These are phyloP conservation scores for Drosophila ustulata DNA, from an alignment of 2,888 invertebrate genomes.

Conservation along the genomic window DNA sequence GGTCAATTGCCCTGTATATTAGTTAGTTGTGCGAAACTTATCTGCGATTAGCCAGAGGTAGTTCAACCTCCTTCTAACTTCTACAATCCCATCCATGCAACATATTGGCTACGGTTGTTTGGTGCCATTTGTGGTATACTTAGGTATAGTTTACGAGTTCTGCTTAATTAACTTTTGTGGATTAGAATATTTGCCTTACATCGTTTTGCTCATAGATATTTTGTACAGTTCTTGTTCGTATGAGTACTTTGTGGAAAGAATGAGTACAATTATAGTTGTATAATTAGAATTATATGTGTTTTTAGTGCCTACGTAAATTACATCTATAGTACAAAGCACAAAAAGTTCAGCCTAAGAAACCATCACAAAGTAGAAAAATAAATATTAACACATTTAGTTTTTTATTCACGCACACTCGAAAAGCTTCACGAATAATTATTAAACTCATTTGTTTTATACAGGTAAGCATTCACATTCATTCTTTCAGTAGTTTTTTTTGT, in stretches of 20 bases:
- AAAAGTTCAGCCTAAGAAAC: conserved; percentile 79
- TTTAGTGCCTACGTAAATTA: conserved; percentile 64
- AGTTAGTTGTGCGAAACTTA: conserved; percentile 43
- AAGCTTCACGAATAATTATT: conserved; percentile 28
- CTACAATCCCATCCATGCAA: conserved; percentile 15
- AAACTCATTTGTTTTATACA: conserved; percentile 36
- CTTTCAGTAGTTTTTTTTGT: background rate
- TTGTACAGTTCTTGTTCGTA: conserved; percentile 67
- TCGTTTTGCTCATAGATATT: conserved; percentile 49
- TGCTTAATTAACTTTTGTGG: conserved; percentile 40
- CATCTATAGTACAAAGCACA: conserved; percentile 70
- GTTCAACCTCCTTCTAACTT: conserved; percentile 5
- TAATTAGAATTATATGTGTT: conserved; percentile 38
- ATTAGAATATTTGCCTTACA: conserved; percentile 78
- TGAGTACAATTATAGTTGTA: conserved; percentile 18
- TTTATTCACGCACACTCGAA: conserved; percentile 35
- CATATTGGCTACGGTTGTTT: conserved; percentile 5
- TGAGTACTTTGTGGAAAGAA: conserved; percentile 28
- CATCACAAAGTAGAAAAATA: conserved; percentile 82
- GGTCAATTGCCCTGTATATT: conserved; percentile 73
- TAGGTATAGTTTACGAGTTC: conserved; percentile 36
- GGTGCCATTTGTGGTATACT: conserved; percentile 49
- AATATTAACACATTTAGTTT: conserved; percentile 60
- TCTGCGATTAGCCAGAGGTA: conserved; percentile 22
- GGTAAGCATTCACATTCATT: conserved; percentile 16